Evolutionary conservation across 2,797 vertebrate species (phyloP).

Genomic region (Schizopygopsis pylzovi): DNA sequence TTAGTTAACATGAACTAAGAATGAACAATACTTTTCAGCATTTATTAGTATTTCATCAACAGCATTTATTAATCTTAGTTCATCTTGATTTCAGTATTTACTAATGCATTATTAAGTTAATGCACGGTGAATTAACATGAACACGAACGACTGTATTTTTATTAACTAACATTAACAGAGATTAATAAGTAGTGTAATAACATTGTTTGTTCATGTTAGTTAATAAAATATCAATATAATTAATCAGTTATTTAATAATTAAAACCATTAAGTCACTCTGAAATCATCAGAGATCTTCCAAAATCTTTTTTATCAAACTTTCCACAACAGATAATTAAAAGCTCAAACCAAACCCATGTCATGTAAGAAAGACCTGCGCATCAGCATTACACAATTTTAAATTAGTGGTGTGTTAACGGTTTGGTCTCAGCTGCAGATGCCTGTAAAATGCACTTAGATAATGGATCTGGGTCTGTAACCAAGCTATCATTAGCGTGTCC

Average conservation of each 20-base stretch:
- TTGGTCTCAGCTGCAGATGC: conserved; percentile 57
- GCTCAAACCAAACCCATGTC: conserved; percentile 30
- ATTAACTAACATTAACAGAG: too few relatives aligned
- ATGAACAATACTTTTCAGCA: too few relatives aligned
- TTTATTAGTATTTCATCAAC: too few relatives aligned
- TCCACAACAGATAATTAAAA: conserved; percentile 53
- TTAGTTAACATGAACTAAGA: too few relatives aligned
- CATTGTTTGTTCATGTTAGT: too few relatives aligned
- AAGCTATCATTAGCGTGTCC: conserved; percentile 62
- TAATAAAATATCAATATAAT: not conserved
- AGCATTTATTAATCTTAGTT: too few relatives aligned
- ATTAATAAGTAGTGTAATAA: too few relatives aligned
- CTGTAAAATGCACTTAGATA: conserved; percentile 60
- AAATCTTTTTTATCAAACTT: conserved; percentile 46
- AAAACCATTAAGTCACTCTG: not conserved
- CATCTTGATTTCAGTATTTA: too few relatives aligned
- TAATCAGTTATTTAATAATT: not conserved
- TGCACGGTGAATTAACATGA: too few relatives aligned
- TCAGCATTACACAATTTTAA: conserved; percentile 57
- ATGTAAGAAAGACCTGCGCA: conserved; percentile 51
- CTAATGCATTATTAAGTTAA: too few relatives aligned
- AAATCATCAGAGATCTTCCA: not conserved
- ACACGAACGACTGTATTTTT: too few relatives aligned
- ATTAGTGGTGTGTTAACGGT: conserved; percentile 59
- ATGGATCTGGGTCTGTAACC: conserved; percentile 61